Evolutionary conservation across 2,113 vertebrate species (phyloP).

Genomic region (Phylloscopus trochilus): DNA sequence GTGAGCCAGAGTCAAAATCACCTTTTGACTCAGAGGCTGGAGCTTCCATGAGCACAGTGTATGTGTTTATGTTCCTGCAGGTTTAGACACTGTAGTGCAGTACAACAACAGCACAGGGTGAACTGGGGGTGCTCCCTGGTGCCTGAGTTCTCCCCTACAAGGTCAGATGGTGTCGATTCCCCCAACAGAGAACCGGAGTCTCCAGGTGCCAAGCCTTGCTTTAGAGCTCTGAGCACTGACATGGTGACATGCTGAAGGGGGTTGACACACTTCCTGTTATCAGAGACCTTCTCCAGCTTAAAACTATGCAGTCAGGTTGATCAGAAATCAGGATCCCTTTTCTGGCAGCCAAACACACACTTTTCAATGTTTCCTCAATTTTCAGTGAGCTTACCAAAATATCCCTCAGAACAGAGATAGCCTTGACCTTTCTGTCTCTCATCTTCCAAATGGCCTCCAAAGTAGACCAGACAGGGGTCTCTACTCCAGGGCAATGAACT

Average conservation of each 20-base stretch:
- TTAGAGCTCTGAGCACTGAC: neutral
- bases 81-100: accelerated
- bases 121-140: neutral
- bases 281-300: neutral
- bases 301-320: neutral
- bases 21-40: neutral
- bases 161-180: neutral
- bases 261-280: neutral
- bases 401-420: neutral
- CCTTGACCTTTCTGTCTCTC: neutral
- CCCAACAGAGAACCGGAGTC: accelerated
- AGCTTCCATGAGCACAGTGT: accelerated
- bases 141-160: neutral
- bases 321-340: neutral
- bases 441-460: neutral
- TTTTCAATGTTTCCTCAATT: neutral
- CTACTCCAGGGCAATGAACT: neutral
- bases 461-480: neutral
- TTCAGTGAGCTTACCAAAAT: neutral
- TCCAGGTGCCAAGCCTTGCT: accelerated
- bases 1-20: neutral
- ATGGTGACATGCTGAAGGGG: accelerated
- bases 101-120: neutral
- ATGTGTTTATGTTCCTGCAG: accelerated
- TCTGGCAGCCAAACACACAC: neutral